Conservation (phyloP, 2,113 vertebrate genomes). For the Rhinichthys klamathensis region DNA sequence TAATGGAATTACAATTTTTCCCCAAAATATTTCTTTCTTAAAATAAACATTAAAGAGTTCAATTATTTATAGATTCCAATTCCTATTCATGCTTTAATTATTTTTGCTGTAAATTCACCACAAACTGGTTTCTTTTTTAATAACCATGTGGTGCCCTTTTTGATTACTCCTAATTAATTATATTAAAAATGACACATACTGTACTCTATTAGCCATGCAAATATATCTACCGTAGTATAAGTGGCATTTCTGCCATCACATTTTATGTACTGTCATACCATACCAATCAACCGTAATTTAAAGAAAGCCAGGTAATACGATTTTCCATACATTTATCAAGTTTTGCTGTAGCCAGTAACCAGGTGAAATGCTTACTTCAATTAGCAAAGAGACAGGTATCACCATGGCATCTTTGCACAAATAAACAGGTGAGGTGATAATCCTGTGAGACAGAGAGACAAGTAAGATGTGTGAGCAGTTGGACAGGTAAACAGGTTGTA, state of each 20-base stretch:
- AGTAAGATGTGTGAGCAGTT: background rate
- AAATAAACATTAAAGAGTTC: background rate
- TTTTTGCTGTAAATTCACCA: background rate
- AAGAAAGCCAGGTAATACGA: background rate
- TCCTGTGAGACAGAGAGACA: background rate
- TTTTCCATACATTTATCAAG: background rate
- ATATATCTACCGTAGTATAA: background rate
- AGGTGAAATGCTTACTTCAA: background rate
- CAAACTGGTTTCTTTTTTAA: background rate
- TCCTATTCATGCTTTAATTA: background rate
- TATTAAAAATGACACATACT: background rate
- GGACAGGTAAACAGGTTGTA: constrained; percentile 27
- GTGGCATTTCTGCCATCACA: background rate
- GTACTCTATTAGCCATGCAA: background rate
- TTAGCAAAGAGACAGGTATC: background rate
- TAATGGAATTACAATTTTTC: background rate
- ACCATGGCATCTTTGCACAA: constrained; percentile 1
- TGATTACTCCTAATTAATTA: background rate
- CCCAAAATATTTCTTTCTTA: background rate
- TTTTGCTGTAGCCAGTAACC: background rate
- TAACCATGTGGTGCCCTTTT: background rate
- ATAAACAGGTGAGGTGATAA: constrained; percentile 25
- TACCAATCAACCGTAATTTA: background rate
- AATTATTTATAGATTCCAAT: background rate
- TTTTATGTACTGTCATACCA: background rate